A percentile compares a stretch with the other conserved stretches of the same genome.
phyloP scores from a whole-genome alignment of 2,888 invertebrate species.

The Seira musarum region DNA sequence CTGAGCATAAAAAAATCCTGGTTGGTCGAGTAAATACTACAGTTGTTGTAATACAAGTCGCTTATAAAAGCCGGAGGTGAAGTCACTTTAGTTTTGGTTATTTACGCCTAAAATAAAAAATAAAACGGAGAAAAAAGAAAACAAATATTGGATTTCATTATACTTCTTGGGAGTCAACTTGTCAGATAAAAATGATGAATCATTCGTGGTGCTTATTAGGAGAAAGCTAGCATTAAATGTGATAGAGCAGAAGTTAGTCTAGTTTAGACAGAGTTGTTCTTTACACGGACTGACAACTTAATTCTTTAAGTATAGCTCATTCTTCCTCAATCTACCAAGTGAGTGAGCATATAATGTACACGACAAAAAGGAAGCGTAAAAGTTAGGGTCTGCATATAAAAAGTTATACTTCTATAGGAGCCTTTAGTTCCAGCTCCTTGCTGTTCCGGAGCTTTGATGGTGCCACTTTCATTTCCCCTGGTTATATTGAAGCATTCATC shows the following conservation, averaged over 20 bases:
- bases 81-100: too few species aligned
- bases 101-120: too few species aligned
- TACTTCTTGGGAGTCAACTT: conserved; percentile 29
- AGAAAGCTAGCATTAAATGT: conserved; percentile 39
- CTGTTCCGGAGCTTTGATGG: neutral
- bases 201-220: conserved; percentile 34
- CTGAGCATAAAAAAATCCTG: too few species aligned
- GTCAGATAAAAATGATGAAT: conserved; percentile 56
- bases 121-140: conserved; percentile 15
- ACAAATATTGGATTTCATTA: conserved; percentile 39
- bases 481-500: neutral
- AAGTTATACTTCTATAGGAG: too few species aligned
- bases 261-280: conserved; percentile 11
- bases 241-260: neutral
- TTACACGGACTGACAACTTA: conserved; percentile 45
- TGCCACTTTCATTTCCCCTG: neutral
- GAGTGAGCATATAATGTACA: neutral
- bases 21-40: too few species aligned
- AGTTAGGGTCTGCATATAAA: too few species aligned
- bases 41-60: too few species aligned
- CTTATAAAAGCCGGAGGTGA: too few species aligned
- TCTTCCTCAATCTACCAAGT: too few species aligned
- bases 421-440: neutral
- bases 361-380: too few species aligned
- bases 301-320: conserved; percentile 33